These are phyloP conservation scores for Mobula hypostoma DNA, from an alignment of 2,113 vertebrate species.

Conservation along the genomic window DNA sequence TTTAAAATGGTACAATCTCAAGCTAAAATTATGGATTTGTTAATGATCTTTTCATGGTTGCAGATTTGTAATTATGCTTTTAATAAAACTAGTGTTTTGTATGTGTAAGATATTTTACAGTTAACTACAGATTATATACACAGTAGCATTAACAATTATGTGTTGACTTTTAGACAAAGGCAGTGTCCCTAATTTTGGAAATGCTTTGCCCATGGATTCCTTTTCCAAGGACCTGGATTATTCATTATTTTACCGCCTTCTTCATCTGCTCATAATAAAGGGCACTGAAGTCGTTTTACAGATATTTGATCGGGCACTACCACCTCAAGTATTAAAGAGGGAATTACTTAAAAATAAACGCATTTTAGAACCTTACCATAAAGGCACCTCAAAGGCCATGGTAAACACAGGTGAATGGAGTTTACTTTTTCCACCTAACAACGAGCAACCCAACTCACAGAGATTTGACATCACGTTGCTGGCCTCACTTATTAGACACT, in stretches of 20 bases:
- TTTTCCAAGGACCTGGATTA: constrained; percentile 38
- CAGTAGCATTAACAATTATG: neutral
- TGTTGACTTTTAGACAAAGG: neutral
- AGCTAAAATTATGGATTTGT: neutral
- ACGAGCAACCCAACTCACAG: constrained; percentile 8
- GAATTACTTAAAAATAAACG: constrained; percentile 46
- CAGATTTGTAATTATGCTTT: neutral
- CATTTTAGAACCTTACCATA: constrained; percentile 8
- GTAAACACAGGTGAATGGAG: neutral
- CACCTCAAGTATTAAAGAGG: constrained; percentile 49
- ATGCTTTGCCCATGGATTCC: neutral
- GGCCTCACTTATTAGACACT: neutral
- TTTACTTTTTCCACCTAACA: neutral
- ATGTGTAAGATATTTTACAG: neutral
- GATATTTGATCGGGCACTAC: constrained; percentile 51
- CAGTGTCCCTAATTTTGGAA: constrained; percentile 17
- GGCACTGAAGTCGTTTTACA: constrained; percentile 50
- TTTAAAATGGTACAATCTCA: neutral
- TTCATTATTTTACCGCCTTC: constrained; percentile 51
- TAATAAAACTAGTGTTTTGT: neutral
- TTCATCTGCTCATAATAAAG: constrained; percentile 52
- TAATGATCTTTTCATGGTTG: neutral
- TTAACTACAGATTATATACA: neutral
- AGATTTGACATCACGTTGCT: constrained; percentile 12
- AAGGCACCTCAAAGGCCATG: neutral